Percentiles rank a stretch among this genome's conserved stretches.
Evolutionary conservation across 2,797 vertebrate genomes (phyloP).

Genomic region (Peromyscus attwateri): DNA sequence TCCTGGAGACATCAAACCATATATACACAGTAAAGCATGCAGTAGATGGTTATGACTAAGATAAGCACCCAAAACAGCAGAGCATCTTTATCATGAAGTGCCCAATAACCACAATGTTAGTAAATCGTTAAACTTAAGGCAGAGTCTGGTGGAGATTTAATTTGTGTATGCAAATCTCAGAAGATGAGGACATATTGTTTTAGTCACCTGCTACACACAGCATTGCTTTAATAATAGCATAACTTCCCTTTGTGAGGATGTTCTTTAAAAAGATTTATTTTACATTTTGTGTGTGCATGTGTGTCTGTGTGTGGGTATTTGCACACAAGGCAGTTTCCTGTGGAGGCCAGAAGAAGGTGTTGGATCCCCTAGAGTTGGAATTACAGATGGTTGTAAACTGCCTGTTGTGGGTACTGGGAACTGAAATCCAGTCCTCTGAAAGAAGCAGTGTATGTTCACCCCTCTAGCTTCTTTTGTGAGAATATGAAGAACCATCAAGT

Average conservation of each 20-base stretch:
- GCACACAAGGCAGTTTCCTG: not conserved
- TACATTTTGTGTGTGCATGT: not conserved
- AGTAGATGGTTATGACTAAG: not conserved
- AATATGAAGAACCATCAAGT: not conserved
- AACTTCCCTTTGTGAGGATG: not conserved
- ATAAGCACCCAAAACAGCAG: not conserved
- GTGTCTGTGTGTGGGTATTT: not conserved
- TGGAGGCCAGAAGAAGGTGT: not conserved
- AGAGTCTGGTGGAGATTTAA: not conserved
- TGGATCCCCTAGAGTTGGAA: too few species aligned
- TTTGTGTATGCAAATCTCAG: not conserved
- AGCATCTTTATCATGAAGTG: not conserved
- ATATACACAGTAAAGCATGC: not conserved
- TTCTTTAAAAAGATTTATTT: not conserved
- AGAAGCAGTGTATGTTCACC: not conserved
- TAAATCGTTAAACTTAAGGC: not conserved
- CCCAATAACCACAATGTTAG: not conserved
- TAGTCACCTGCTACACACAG: not conserved
- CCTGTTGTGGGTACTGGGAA: not conserved
- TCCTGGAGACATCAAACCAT: not conserved
- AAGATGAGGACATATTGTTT: not conserved
- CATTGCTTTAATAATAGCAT: not conserved
- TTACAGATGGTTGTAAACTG: not conserved
- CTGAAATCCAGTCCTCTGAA: not conserved
- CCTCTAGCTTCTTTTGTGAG: not conserved